Evolutionary conservation across 2,113 vertebrate genomes (phyloP).

Genomic region (Colossoma macropomum): DNA sequence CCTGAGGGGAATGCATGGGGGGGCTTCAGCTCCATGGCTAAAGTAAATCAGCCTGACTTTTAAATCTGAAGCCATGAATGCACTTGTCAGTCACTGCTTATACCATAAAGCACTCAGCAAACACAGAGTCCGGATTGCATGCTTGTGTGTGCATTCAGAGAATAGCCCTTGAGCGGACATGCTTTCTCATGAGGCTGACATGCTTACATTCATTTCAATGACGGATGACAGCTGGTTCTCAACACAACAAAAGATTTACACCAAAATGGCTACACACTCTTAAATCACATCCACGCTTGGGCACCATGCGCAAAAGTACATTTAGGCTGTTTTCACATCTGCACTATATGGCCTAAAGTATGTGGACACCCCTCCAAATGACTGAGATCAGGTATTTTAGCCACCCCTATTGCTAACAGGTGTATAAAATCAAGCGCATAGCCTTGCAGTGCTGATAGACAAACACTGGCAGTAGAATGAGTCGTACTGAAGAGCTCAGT

Average conservation of each 20-base stretch:
- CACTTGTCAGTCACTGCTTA: not conserved
- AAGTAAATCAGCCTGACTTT: conserved; percentile 1
- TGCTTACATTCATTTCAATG: not conserved
- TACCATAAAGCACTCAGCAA: not conserved
- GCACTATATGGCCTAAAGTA: no score
- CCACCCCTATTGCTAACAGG: no score
- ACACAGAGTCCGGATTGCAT: not conserved
- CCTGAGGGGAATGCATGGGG: conserved; percentile 45
- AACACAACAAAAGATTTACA: not conserved
- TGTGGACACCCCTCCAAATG: no score
- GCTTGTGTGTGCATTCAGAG: not conserved
- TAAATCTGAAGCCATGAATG: conserved; percentile 14
- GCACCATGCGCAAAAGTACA: not conserved
- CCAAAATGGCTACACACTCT: not conserved
- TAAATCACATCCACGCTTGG: not conserved
- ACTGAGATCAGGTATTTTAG: no score
- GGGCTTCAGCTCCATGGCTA: not conserved
- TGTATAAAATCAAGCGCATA: no score
- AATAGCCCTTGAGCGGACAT: not conserved
- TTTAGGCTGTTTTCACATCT: no score
- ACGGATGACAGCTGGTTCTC: not conserved
- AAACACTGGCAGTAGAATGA: no score
- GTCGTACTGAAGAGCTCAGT: no score
- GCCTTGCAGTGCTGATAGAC: no score
- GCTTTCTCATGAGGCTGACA: not conserved